Conservation (phyloP, 2,888 invertebrate species). For the Drosophila hamatofila region DNA sequence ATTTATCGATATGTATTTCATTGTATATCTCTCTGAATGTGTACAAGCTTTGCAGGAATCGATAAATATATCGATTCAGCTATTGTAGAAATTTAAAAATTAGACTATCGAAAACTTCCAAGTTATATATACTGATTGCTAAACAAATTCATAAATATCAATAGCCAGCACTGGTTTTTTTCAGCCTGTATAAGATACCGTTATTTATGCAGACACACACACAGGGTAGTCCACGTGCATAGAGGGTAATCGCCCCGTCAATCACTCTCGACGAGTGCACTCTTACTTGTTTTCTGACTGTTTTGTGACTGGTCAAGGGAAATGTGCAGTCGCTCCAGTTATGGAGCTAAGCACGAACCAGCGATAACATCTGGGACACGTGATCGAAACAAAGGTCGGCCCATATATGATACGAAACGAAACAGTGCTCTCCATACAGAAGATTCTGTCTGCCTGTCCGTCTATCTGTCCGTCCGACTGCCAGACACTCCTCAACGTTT, state of each 20-base stretch:
- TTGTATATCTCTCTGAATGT: neutral
- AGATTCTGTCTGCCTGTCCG: conserved; percentile 11
- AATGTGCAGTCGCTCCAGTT: conserved; percentile 38
- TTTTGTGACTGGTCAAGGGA: conserved; percentile 15
- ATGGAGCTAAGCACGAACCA: conserved; percentile 10
- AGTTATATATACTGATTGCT: neutral
- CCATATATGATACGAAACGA: conserved; percentile 31
- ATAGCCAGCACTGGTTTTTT: neutral
- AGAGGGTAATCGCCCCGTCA: neutral
- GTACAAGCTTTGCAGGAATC: no score
- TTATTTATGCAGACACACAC: neutral
- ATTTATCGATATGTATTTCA: no score
- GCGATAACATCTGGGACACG: conserved; percentile 45
- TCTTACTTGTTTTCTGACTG: conserved; percentile 5
- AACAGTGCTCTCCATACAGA: conserved; percentile 7
- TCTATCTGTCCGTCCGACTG: neutral
- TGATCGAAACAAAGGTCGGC: conserved; percentile 55
- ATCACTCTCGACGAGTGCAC: conserved; percentile 5
- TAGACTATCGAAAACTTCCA: neutral
- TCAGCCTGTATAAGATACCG: no score
- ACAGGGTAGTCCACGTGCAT: neutral
- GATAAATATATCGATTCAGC: neutral
- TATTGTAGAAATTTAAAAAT: neutral
- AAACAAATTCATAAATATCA: neutral
- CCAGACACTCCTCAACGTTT: conserved; percentile 29